Base-by-base conservation (phyloP, 2,888 invertebrate genomes). In the Prosapia bicincta region DNA sequence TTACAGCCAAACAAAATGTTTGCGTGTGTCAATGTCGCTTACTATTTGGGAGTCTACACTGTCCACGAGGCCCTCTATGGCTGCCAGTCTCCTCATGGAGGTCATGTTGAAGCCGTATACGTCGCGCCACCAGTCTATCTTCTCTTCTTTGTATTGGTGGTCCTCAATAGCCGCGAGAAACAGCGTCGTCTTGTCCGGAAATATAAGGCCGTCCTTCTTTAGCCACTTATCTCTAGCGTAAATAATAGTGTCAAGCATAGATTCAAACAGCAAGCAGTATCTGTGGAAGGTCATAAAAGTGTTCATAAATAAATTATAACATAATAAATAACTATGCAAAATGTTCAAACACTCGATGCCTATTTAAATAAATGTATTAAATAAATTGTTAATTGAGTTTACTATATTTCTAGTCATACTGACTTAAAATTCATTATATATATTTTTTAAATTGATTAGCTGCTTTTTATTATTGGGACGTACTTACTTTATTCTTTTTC, bases 71-170 rank as follows among this genome's bases (percentile, higher is more conserved):
- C 99, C 99, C 86, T 99, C 99, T 32, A 95, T 95, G 80, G 99
- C 97, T 20, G 99, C 99, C 78, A 98, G 96, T 86, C 97, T 95
- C 72, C 98, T 89, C 84, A 99, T 98, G 81, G 96, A 99, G 86
- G 96, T 97, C 99, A 99, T 99, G 85, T 99, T 96, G 84, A 99
- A 99, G 71, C 99, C 99, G 83, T 99, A 99, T 1, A 99, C 99
- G 86, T 97, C 97, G 83, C 99, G 98, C 99, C 99, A 99, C 98
- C 99, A 99, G 87, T 99, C 98, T 82, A 99, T 99, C 86, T 99
- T 99, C 86, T 99, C 99, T 83, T 99, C 99, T 86, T 99, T 99
- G 87, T 99, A 99, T 87, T 99, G 98, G 24, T 99, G 90, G 85
- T 99, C 99, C 85, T 96, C 95, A 77, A 96, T 95, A 26, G 94